These are phyloP conservation scores for Colostygia pectinataria DNA, from an alignment of 2,888 invertebrate genomes.

Conservation along the genomic window DNA sequence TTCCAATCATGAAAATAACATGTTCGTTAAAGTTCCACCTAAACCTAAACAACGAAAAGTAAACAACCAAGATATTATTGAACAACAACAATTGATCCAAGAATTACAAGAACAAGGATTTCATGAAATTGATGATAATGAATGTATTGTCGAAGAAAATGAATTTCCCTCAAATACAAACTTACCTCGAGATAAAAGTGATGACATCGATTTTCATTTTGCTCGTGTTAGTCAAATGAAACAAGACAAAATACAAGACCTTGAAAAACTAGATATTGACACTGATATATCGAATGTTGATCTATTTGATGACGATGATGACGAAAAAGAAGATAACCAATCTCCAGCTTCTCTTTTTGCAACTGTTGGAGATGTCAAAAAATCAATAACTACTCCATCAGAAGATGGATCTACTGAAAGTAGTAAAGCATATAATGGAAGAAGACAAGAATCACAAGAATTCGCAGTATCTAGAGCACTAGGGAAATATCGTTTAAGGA, in stretches of 20 bases:
- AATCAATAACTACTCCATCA: constrained; percentile 78
- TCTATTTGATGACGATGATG: constrained; percentile 81
- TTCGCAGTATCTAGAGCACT: constrained; percentile 92
- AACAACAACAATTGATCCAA: constrained; percentile 76
- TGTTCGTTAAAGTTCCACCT: constrained; percentile 85
- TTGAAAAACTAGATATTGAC: constrained; percentile 82
- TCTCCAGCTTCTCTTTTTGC: constrained; percentile 88
- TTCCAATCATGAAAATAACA: constrained; percentile 83
- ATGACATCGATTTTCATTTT: constrained; percentile 79
- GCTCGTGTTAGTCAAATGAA: constrained; percentile 80
- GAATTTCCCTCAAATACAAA: constrained; percentile 48
- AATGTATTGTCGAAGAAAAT: constrained; percentile 65
- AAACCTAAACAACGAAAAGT: constrained; percentile 74
- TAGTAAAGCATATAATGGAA: constrained; percentile 82
- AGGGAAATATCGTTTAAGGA: constrained; percentile 89
- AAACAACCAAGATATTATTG: constrained; percentile 76
- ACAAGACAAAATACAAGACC: constrained; percentile 72
- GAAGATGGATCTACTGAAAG: constrained; percentile 84
- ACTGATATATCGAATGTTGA: constrained; percentile 84
- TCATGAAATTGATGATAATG: constrained; percentile 60
- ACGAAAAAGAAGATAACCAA: constrained; percentile 83
- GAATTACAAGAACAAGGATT: constrained; percentile 75
- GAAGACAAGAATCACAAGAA: constrained; percentile 93
- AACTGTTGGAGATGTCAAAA: constrained; percentile 89
- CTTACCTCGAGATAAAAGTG: constrained; percentile 74